A percentile compares a stretch with the other conserved stretches of the same genome.
phyloP scores from a whole-genome alignment of 2,797 vertebrate genomes.

The Lepilemur septentrionalis region DNA sequence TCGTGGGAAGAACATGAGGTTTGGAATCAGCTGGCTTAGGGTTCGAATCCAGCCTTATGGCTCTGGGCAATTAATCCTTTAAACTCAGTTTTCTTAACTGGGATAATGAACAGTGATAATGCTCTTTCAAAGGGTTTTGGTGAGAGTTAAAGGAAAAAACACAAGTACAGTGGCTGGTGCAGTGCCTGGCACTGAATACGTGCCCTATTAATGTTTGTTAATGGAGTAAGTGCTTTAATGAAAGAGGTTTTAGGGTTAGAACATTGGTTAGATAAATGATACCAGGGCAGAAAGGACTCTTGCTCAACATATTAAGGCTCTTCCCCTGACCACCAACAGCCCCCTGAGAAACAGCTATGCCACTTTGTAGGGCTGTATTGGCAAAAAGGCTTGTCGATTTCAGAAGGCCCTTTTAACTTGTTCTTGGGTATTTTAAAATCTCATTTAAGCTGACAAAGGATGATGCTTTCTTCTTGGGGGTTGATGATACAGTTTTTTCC shows the following conservation, averaged over 20 bases:
- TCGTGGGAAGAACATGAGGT: background rate
- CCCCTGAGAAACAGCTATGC: background rate
- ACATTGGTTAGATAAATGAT: background rate
- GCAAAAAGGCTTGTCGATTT: background rate
- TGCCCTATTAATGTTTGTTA: background rate
- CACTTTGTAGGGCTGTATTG: background rate
- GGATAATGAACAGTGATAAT: background rate
- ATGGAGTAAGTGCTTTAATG: background rate
- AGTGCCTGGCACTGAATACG: accelerated
- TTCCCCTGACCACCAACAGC: background rate
- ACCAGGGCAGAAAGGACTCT: background rate
- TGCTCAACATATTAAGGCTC: background rate
- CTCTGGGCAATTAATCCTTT: background rate
- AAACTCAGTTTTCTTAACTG: background rate
- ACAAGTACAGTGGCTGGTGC: background rate
- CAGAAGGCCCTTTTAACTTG: background rate
- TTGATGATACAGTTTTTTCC: background rate
- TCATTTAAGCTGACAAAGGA: background rate
- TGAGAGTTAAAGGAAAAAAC: background rate
- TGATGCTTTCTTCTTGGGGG: background rate
- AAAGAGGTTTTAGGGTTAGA: background rate
- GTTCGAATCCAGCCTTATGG: background rate
- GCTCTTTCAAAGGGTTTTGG: background rate
- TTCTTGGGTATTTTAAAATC: background rate
- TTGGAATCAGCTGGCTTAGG: background rate